Base-by-base conservation (phyloP, 2,797 vertebrate genomes). In the Orestias chungarensis region DNA sequence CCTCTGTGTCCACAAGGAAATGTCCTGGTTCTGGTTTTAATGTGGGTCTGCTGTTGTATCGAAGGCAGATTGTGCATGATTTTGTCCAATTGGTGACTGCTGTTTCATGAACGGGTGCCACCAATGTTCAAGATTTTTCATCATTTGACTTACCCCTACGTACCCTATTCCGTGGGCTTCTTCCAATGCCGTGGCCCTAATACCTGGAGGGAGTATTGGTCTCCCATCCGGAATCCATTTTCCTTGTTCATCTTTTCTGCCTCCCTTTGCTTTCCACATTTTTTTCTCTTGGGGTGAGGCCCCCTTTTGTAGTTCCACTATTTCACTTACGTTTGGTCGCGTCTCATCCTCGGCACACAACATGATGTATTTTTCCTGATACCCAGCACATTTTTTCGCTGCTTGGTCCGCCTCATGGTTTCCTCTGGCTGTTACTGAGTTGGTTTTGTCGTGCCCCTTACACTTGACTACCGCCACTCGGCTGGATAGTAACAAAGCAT, bases 401-500 rank as follows among this genome's bases (percentile, higher is more conserved):
- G 18, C 49, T 2, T 6, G 2, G 6, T 67, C 64, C 27, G 71
- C 71, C 15, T n/a, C 42, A 0, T 27, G 7, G 6, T 73, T 73
- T 8, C 64, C 71, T 23, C 10, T 31, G 2, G 23, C n/a, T 17
- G 7, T 9, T 6, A 3, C 0, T 11, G 29, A 35, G 1, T 20
- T 4, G 3, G 9, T 4, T 3, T 4, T 8, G 0, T 52, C 25
- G 4, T 68, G 73, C 0, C 65, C 65, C 20, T 43, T 62, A 1
- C 55, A 74, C 8, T 74, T 68, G 0, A 68, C 15, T 1, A 74
- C 12, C 1, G 55, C 55, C 4, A 68, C 54, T 1, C 2, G 3
- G 3, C 0, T 0, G 0, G 64, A 65, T 2, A 29, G 1, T 0
- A 59, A 0, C 0, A 74, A 4, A 0, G 44, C 65, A 18, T 31